These are phyloP conservation scores for Lasioglossum pauxillum DNA, from an alignment of 2,888 invertebrate genomes.

Conservation along the genomic window DNA sequence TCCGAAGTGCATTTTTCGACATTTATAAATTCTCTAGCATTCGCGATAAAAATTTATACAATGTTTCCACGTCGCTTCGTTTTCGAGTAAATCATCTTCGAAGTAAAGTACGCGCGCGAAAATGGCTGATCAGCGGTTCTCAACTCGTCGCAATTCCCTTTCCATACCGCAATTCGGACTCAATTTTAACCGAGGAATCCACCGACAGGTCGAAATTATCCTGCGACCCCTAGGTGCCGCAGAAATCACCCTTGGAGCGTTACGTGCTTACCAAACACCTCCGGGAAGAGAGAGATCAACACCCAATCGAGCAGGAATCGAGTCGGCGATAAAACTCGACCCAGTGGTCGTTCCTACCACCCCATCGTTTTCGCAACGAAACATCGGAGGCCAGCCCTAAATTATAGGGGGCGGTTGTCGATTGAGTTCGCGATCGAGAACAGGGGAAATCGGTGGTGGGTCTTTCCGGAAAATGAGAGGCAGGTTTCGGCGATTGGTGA, in stretches of 20 bases:
- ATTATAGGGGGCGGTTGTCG: background rate
- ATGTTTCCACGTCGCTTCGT: background rate
- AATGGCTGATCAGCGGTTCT: background rate
- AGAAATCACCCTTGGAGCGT: background rate
- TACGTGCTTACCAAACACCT: background rate
- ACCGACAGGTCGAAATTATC: background rate
- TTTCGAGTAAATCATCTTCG: background rate
- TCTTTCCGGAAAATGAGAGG: background rate
- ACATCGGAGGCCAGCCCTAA: background rate
- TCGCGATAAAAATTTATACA: background rate
- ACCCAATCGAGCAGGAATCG: background rate
- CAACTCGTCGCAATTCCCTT: background rate
- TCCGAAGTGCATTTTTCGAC: background rate
- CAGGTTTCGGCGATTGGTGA: slow-evolving; percentile 24
- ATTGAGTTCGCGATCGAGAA: background rate
- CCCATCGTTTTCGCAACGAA: background rate
- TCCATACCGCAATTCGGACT: background rate
- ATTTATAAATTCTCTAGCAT: background rate
- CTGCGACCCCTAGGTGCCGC: background rate
- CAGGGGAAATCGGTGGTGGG: background rate
- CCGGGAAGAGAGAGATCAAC: background rate
- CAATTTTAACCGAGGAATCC: background rate
- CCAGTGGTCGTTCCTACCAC: background rate
- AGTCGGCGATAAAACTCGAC: background rate
- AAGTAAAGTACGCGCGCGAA: background rate